Base-by-base conservation (phyloP, 2,888 invertebrate genomes). In the Psylliodes chrysocephalus region DNA sequence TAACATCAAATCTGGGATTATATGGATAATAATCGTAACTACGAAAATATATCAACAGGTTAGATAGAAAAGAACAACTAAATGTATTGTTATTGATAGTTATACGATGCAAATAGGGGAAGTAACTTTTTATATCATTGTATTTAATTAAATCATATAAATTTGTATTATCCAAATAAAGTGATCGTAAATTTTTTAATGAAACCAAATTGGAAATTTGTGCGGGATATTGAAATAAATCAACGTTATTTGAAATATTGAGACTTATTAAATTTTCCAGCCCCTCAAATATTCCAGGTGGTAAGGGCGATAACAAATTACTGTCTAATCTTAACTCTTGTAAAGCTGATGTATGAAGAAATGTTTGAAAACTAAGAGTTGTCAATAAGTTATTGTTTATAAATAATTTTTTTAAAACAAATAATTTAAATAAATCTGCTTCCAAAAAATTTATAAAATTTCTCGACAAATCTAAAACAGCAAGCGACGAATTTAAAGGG, bases 391-490 rank as follows among this genome's bases (percentile, higher is more conserved):
- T 30, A 8, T 30, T 6, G 10, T 30, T 30, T 30, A 30, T 8
- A 30, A 8, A 30, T 30, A 30, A 8, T 10, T 5, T 30, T 8
- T 6, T 30, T 30, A 30, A 30, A n/a, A n/a, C n/a, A n/a, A n/a
- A n/a, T n/a, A n/a, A n/a, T n/a, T n/a, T n/a, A n/a, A n/a, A n/a
- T n/a, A n/a, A n/a, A n/a, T n/a, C n/a, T n/a, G n/a, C n/a, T n/a
- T n/a, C n/a, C n/a, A n/a, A n/a, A n/a, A n/a, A n/a, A n/a, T n/a
- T n/a, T n/a, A 30, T 30, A 30, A 8, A 8, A 30, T 30, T 30
- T 10, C 4, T 8, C 1, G 57, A 57, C 17, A 57, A 49, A 49
- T 57, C 38, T 15, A 57, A 25, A 25, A 49, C 12, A 2, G 8
- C n/a, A 14, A 57, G 38, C 2, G 38, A 49, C 15, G 22, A 19